Conservation (phyloP, 2,797 vertebrate genomes). For the Malacoctenus gilli region DNA sequence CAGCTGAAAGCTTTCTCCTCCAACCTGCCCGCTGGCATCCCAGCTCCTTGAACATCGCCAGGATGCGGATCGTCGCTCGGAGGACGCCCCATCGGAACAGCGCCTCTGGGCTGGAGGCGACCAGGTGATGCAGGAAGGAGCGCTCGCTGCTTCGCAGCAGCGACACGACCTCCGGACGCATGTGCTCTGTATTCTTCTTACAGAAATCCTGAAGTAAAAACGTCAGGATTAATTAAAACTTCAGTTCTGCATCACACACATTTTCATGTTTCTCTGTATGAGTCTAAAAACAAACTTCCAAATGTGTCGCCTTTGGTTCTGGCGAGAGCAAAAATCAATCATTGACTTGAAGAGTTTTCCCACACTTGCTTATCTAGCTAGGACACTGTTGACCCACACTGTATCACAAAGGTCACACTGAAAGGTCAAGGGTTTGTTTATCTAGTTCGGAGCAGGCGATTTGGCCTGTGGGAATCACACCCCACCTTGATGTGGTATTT, state of each 20-base stretch:
- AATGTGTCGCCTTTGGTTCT: too few relatives aligned
- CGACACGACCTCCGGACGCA: slow-evolving; percentile 90
- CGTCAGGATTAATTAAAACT: too few relatives aligned
- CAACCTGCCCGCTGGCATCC: slow-evolving; percentile 75
- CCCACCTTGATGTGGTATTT: slow-evolving; percentile 92
- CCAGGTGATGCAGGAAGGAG: slow-evolving; percentile 88
- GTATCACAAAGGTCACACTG: not conserved
- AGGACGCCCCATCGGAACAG: slow-evolving; percentile 95
- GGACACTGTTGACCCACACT: slow-evolving; percentile 6
- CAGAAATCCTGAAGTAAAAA: slow-evolving; percentile 85
- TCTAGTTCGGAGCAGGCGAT: slow-evolving; percentile 8
- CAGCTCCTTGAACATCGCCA: slow-evolving; percentile 85
- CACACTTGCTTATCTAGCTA: slow-evolving; percentile 50
- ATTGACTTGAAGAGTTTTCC: slow-evolving; percentile 51
- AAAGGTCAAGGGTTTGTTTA: slow-evolving; percentile 2
- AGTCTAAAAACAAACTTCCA: too few relatives aligned
- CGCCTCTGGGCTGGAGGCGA: slow-evolving; percentile 88
- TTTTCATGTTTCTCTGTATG: too few relatives aligned
- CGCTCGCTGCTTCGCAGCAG: slow-evolving; percentile 90
- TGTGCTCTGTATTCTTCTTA: slow-evolving; percentile 93
- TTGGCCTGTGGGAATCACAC: slow-evolving; percentile 15
- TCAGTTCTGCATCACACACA: not conserved
- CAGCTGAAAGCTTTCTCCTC: slow-evolving; percentile 60
- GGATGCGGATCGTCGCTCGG: slow-evolving; percentile 85
- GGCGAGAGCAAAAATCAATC: too few relatives aligned